phyloP scores from a whole-genome alignment of 2,888 invertebrate species.

The Drosophila phalerata region DNA sequence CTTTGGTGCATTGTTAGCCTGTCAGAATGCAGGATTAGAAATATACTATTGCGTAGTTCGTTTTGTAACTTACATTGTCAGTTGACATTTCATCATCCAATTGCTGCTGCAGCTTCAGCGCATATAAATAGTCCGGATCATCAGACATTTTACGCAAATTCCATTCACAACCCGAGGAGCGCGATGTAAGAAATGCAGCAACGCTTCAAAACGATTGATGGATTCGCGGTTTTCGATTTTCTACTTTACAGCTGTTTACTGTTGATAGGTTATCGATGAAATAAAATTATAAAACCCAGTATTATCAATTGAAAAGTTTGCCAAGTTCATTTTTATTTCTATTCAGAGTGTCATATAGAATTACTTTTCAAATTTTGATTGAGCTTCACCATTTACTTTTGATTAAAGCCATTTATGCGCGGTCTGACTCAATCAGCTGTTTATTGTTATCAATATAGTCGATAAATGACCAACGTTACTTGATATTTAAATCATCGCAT shows the following conservation, averaged over 20 bases:
- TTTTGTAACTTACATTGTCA: constrained; percentile 23
- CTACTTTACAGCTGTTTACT: constrained; percentile 29
- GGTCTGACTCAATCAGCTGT: too few species aligned
- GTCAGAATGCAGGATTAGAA: background rate
- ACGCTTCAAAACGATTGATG: constrained; percentile 42
- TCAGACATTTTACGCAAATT: constrained; percentile 64
- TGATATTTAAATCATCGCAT: background rate
- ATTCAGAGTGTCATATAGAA: background rate
- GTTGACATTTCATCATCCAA: constrained; percentile 49
- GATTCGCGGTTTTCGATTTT: constrained; percentile 33
- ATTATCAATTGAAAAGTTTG: background rate
- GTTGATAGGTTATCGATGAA: background rate
- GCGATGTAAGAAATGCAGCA: constrained; percentile 5
- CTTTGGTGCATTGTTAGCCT: constrained; percentile 22
- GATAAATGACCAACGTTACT: too few species aligned
- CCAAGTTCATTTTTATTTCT: background rate
- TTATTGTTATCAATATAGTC: too few species aligned
- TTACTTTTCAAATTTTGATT: background rate
- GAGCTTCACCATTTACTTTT: background rate
- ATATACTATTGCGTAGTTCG: background rate
- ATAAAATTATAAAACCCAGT: background rate
- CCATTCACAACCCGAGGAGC: background rate
- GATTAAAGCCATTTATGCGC: too few species aligned
- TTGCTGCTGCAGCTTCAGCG: constrained; percentile 72
- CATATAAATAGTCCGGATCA: constrained; percentile 75